Percentiles rank a stretch among this genome's conserved stretches.
Evolutionary conservation across 2,797 vertebrate genomes (phyloP).

Genomic region (Pseudopleuronectes americanus): DNA sequence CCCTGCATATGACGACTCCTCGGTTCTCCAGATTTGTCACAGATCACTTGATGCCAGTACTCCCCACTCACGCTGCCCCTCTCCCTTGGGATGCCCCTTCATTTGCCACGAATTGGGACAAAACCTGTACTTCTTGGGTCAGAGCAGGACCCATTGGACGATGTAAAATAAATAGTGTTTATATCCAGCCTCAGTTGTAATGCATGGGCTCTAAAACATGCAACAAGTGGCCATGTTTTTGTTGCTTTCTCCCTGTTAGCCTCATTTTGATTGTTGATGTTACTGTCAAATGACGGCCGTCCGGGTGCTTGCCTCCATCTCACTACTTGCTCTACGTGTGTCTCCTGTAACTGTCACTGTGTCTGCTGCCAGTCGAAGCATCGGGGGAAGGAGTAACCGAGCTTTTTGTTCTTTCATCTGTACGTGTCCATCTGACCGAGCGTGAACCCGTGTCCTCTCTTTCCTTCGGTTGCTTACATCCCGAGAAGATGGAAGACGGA

Average conservation of each 20-base stretch:
- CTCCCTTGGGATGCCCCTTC: conserved; percentile 41
- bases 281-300: conserved; percentile 11
- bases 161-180: conserved; percentile 45
- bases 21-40: conserved; percentile 50
- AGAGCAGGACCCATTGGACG: conserved; percentile 59
- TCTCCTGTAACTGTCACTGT: conserved; percentile 70
- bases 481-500: conserved; percentile 47
- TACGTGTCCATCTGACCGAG: conserved; percentile 51
- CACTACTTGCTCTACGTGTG: conserved; percentile 31
- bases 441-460: conserved; percentile 49
- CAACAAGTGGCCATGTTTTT: conserved; percentile 28
- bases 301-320: conserved; percentile 24
- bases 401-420: conserved; percentile 64
- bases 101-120: conserved; percentile 38
- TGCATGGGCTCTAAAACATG: conserved; percentile 40
- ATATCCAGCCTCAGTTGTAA: conserved; percentile 40
- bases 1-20: conserved; percentile 48
- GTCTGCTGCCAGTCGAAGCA: conserved; percentile 80
- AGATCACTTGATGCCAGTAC: conserved; percentile 29
- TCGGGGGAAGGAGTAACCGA: conserved; percentile 78
- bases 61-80: conserved; percentile 29
- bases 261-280: conserved; percentile 29
- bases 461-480: conserved; percentile 48
- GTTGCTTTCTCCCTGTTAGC: conserved; percentile 51
- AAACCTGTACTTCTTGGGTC: conserved; percentile 57